These are phyloP conservation scores for Thaleichthys pacificus DNA, from an alignment of 2,797 vertebrate species.

Conservation along the genomic window DNA sequence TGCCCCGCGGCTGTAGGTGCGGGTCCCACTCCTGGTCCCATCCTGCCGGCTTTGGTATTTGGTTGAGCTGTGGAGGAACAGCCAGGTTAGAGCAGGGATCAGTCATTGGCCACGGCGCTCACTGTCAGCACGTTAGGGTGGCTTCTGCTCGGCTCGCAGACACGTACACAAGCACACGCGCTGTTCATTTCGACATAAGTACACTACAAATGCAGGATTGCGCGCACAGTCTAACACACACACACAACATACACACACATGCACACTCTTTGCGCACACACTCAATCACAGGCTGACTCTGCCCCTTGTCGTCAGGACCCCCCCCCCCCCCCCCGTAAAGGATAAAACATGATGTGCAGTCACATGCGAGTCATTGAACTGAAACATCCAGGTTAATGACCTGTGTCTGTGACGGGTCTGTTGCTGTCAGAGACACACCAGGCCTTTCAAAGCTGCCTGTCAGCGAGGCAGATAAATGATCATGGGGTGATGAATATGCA, in stretches of 20 bases:
- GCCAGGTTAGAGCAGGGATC: neutral
- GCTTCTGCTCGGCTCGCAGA: no score
- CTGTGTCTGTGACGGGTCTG: neutral
- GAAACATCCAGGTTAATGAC: neutral
- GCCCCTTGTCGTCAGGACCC: no score
- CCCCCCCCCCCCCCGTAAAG: neutral
- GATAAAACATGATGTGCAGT: neutral
- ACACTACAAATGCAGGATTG: no score
- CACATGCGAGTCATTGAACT: neutral
- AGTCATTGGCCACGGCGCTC: neutral
- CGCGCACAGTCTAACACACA: no score
- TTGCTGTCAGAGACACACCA: no score
- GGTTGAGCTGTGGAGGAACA: neutral
- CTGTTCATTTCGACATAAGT: no score
- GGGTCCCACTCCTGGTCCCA: neutral
- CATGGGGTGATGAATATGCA: no score
- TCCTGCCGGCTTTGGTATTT: neutral
- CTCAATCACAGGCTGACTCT: neutral
- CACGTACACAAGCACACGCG: no score
- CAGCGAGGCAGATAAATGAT: no score
- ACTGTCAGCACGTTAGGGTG: neutral
- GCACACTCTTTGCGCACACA: neutral
- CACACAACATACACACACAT: neutral
- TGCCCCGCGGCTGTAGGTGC: fast-evolving
- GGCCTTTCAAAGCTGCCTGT: no score